Base-by-base conservation (phyloP, 2,113 vertebrate species). In the Psammodynastes pulverulentus region DNA sequence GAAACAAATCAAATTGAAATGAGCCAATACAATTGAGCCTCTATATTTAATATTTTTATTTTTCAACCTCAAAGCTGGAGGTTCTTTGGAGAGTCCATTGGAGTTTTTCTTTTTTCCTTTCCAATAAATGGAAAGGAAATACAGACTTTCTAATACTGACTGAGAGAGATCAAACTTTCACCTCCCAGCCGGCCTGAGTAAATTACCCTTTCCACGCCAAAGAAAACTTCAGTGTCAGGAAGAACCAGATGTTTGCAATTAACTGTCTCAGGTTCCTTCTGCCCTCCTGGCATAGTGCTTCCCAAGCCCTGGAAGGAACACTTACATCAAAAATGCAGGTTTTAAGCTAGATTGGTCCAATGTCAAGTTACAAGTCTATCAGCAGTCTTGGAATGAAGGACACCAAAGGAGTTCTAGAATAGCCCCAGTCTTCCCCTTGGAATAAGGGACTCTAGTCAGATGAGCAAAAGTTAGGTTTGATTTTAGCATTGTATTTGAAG, bases 201-300 rank as follows among this genome's bases (percentile, higher is more conserved):
- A 85, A 51, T 34, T 5, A 5, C n/a, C 85, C 24, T 43, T 84
- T 48, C 19, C 84, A 87, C 3, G 45, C 87, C 92, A 92, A n/a
- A 34, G 79, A 52, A 93, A 93, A 79, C 84, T 72, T 54, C 4
- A 79, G 43, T 56, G 52, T 54, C 17, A 91, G 49, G 34, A 79
- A 58, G 49, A 92, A 62, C 49, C 84, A 93, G 93, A 93, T 93
- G 93, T 89, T 90, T 91, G 84, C 56, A 89, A 90, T 93, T 92
- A 93, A 86, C 39, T 54, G 86, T 23, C 89, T 79, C 85, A 88
- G 46, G 84, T 86, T 89, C 87, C 43, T 53, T 43, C 92, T 89
- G 90, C 92, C 92, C 87, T 93, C 90, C 87, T 91, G 90, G 86
- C 62, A 89, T 62, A 56, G 53, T 48, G 46, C 87, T 86, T 89